These are phyloP conservation scores for Menura novaehollandiae DNA, from an alignment of 2,113 vertebrate genomes.

Conservation along the genomic window DNA sequence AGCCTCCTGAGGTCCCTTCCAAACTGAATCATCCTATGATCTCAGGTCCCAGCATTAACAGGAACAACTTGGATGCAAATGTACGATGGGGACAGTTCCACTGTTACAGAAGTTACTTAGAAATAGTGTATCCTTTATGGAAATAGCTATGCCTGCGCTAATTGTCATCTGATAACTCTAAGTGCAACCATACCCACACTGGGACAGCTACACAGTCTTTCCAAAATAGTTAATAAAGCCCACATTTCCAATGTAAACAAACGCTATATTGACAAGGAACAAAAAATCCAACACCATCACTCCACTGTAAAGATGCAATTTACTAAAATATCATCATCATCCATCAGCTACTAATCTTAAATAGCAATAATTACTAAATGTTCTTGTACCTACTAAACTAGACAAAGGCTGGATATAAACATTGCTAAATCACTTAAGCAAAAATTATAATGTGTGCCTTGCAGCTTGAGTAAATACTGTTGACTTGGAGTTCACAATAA, in stretches of 20 bases:
- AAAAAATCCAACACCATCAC: background rate
- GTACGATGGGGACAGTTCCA: background rate
- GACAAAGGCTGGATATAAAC: background rate
- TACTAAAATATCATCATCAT: conserved; percentile 6
- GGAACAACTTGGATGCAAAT: background rate
- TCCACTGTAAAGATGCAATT: background rate
- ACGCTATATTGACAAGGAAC: background rate
- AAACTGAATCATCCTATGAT: background rate
- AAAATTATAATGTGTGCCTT: background rate
- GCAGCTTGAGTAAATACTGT: background rate
- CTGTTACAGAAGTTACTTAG: background rate
- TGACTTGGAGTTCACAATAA: background rate
- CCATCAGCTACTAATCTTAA: conserved; percentile 21
- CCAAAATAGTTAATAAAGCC: background rate
- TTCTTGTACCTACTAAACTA: background rate
- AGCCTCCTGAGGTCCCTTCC: background rate
- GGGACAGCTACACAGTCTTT: background rate
- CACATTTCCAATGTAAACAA: background rate
- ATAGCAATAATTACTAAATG: conserved; percentile 1
- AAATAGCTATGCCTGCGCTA: background rate
- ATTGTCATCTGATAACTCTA: background rate
- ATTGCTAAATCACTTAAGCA: background rate
- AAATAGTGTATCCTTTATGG: background rate
- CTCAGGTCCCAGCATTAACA: background rate
- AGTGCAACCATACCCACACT: background rate